A percentile compares a stretch with the other conserved stretches of the same genome.
These are phyloP conservation scores for Eupeodes luniger DNA, from an alignment of 2,888 invertebrate genomes.

Conservation along the genomic window DNA sequence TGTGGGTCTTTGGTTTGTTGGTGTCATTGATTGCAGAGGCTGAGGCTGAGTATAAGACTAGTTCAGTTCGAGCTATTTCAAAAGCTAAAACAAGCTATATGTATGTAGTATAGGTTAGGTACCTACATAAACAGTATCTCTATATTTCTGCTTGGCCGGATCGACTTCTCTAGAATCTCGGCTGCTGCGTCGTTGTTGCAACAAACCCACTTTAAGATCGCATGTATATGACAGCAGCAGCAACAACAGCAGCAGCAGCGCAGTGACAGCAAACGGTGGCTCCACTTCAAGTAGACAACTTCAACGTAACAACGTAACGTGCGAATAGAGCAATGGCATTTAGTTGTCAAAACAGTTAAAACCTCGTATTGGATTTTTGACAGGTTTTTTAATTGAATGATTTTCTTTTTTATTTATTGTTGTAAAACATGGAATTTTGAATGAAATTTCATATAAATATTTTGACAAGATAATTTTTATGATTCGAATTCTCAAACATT, in stretches of 20 bases:
- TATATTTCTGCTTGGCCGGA: conserved; percentile 63
- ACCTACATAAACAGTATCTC: no score
- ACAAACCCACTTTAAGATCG: conserved; percentile 66
- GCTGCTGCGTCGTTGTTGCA: conserved; percentile 39
- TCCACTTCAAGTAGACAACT: conserved; percentile 28
- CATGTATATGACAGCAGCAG: conserved; percentile 46
- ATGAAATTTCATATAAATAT: no score
- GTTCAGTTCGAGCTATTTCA: conserved; percentile 67
- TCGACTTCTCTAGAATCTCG: conserved; percentile 68
- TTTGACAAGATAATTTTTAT: no score
- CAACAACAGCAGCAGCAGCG: neutral
- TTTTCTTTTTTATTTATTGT: no score
- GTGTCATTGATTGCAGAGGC: conserved; percentile 21
- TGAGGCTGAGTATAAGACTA: conserved; percentile 52
- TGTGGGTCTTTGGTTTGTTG: neutral
- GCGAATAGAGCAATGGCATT: conserved; percentile 67
- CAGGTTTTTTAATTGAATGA: no score
- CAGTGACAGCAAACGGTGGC: conserved; percentile 24
- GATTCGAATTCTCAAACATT: no score
- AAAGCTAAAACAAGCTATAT: conserved; percentile 28
- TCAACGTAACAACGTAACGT: conserved; percentile 2
- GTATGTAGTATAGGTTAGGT: no score
- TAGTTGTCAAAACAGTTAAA: conserved; percentile 8
- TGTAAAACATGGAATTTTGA: no score
- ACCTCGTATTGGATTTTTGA: neutral